Evolutionary conservation across 1,140 invertebrate genomes (phyloP).

Genomic region (Araneus ventricosus): DNA sequence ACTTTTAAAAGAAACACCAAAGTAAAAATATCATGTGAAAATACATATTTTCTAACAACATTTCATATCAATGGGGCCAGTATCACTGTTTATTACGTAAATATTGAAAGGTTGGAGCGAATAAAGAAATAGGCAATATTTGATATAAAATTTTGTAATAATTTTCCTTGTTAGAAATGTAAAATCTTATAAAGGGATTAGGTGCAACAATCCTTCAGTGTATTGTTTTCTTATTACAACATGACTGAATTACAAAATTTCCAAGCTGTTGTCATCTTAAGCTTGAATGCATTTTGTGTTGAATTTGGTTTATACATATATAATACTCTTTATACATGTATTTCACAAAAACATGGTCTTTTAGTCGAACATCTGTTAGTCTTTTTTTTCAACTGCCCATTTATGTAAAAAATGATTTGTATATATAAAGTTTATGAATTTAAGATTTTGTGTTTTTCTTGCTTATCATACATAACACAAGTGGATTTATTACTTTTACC

Average conservation of each 20-base stretch:
- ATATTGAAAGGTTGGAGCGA: constrained; percentile 20
- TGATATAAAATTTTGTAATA: constrained; percentile 37
- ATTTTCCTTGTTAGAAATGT: not conserved
- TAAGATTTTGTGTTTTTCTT: constrained; percentile 20
- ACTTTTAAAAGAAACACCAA: constrained; percentile 13
- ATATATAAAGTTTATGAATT: constrained; percentile 74
- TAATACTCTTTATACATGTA: constrained; percentile 23
- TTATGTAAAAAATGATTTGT: constrained; percentile 74
- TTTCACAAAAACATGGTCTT: constrained; percentile 32
- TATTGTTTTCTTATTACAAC: constrained; percentile 14
- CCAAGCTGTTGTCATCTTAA: constrained; percentile 4
- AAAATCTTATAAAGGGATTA: not conserved
- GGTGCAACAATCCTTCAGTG: not conserved
- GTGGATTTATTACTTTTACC: not conserved
- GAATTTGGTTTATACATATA: constrained; percentile 24
- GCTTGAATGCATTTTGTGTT: constrained; percentile 37
- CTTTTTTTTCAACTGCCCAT: constrained; percentile 59
- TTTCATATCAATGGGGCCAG: constrained; percentile 43
- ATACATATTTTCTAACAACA: constrained; percentile 18
- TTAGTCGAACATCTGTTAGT: constrained; percentile 59
- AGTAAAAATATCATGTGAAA: constrained; percentile 12
- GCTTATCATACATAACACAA: not conserved
- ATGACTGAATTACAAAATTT: constrained; percentile 46
- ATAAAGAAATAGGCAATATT: constrained; percentile 18
- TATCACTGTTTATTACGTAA: constrained; percentile 23